phyloP scores from a whole-genome alignment of 2,797 vertebrate species.

The Poeciliopsis turneri region DNA sequence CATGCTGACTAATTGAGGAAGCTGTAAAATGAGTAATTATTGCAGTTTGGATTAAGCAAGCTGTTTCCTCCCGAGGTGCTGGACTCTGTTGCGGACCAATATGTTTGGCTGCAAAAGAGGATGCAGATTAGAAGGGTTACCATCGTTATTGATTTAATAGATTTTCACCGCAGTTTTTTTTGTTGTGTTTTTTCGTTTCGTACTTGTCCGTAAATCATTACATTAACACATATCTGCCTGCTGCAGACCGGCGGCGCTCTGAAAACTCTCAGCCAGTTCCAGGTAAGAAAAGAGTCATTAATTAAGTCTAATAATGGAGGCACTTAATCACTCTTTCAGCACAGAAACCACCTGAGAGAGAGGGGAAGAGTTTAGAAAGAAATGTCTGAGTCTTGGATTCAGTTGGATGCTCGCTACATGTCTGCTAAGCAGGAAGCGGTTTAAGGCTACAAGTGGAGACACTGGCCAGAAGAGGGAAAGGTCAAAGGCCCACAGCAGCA shows the following conservation, averaged over 20 bases:
- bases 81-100: constrained; percentile 31
- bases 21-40: constrained; percentile 74
- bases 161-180: not conserved
- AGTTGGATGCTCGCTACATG: constrained; percentile 23
- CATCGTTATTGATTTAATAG: not conserved
- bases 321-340: constrained; percentile 65
- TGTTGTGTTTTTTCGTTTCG: not conserved
- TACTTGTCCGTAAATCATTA: constrained; percentile 10
- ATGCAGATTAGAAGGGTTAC: constrained; percentile 13
- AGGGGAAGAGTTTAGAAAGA: constrained; percentile 12
- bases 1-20: constrained; percentile 65
- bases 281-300: constrained; percentile 58
- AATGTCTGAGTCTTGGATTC: constrained; percentile 1
- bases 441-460: constrained; percentile 23
- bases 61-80: constrained; percentile 55
- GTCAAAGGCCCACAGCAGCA: constrained; percentile 1
- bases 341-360: constrained; percentile 44
- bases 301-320: constrained; percentile 72
- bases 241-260: constrained; percentile 33
- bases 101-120: constrained; percentile 21
- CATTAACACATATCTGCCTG: constrained; percentile 22
- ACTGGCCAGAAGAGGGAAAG: constrained; percentile 15
- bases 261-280: constrained; percentile 52
- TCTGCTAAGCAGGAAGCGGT: constrained; percentile 20
- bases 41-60: constrained; percentile 63